Evolutionary conservation across 1,140 invertebrate genomes (phyloP), one percentile per base, ranked within the genome.

Genomic region (Heliothis virescens): DNA sequence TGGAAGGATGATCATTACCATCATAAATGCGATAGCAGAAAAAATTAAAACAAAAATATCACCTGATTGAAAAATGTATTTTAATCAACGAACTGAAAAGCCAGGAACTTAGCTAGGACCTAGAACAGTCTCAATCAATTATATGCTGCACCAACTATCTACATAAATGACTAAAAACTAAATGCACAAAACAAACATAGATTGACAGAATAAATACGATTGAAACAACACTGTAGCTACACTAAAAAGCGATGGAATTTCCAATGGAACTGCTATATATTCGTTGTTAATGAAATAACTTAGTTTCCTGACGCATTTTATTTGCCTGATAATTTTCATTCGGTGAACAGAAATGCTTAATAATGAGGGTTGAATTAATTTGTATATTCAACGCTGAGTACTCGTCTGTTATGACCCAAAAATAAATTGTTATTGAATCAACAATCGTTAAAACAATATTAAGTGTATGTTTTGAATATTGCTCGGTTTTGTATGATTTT

Each of bases 291-390:
- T 79, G 63, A 71, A 72, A 71, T 79, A 81, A 81, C 60, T 79
- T 76, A 60, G 59, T 76, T 48, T 52, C 11, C 55, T 41, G 41
- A 79, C 41, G 78, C 41, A 74, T 80, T 84, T 79, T 82, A 79
- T 82, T 76, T 77, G 74, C 48, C n/a, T 74, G 53, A 48, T 78
- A 79, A 81, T 82, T 75, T 75, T 80, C 79, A 79, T 84, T 84
- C 78, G 79, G 79, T 73, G 52, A 75, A 76, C 62, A 59, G 67
- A 76, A 75, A 77, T 57, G 72, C 50, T 26, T 34, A 79, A 79
- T 78, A 81, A 81, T 79, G 81, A 79, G 26, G 41, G 59, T 52
- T 29, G 62, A 83, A 72, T 83, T 81, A 81, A 81, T 77, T 81
- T 71, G 55, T 53, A 48, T 50, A 52, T 29, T 52, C 48, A 50